Evolutionary conservation across 2,888 invertebrate genomes (phyloP).

Genomic region (Eristalis pertinax): DNA sequence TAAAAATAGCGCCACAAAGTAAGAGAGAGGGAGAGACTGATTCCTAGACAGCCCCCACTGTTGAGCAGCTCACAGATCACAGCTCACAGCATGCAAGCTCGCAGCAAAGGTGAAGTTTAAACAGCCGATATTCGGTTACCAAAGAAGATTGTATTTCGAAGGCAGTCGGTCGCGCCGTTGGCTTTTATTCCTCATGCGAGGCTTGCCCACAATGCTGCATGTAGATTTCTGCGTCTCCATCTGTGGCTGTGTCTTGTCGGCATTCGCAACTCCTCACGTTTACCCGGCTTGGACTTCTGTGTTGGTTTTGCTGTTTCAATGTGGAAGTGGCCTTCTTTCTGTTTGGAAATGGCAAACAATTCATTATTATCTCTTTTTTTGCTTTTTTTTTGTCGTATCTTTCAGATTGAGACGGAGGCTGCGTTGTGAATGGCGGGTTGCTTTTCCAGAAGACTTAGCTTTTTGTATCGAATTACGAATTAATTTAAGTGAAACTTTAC

Average conservation of each 20-base stretch:
- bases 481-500: constrained; percentile 61
- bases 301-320: constrained; percentile 18
- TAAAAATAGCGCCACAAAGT: constrained; percentile 20
- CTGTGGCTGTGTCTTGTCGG: neutral
- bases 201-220: neutral
- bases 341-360: constrained; percentile 37
- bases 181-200: neutral
- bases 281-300: constrained; percentile 18
- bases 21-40: neutral
- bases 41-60: neutral
- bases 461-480: constrained; percentile 47
- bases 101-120: constrained; percentile 65
- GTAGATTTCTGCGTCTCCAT: constrained; percentile 7
- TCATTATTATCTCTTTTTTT: constrained; percentile 22
- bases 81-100: neutral
- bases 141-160: constrained; percentile 36
- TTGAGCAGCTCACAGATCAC: neutral
- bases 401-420: constrained; percentile 13
- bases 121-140: constrained; percentile 44
- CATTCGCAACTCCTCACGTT: constrained; percentile 28
- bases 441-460: constrained; percentile 30
- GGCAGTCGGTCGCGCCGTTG: neutral
- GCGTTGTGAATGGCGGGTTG: constrained; percentile 5
- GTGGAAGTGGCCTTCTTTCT: constrained; percentile 56
- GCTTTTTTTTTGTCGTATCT: constrained; percentile 7